Evolutionary conservation across 2,797 vertebrate genomes (phyloP), one percentile per base, ranked within the genome.

Genomic region (Tympanoctomys barrerae): DNA sequence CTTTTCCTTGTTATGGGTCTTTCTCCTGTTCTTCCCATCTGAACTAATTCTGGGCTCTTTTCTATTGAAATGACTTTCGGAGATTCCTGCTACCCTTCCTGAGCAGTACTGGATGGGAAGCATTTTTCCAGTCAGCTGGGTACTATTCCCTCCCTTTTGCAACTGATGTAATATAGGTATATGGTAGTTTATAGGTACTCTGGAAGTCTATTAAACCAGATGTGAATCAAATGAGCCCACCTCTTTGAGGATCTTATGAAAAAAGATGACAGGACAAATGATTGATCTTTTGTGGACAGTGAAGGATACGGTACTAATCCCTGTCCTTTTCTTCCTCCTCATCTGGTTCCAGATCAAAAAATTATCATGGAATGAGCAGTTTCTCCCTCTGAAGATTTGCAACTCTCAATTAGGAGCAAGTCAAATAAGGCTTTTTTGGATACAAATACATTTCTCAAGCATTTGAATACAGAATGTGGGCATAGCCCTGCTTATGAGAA

Each of bases 1-100:
- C 2, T 31, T 87, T 61, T 83, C 83, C 52, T 77, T 52, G 36
- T 52, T 52, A 61, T 8, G 7, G 22, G 19, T 24, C 42, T 26
- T 89, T n/a, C 57, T 46, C 28, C 77, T 68, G 70, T 62, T 75
- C 82, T 62, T 8, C 54, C 16, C 61, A 31, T n/a, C 19, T 92
- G 46, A 68, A 83, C 14, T 39, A 62, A 87, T 81, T 49, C 59
- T 82, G 57, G 7, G 42, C 12, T 79, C 70, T 95, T 64, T 42
- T 87, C n/a, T 94, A 52, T 90, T 92, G 39, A 92, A 46, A 87
- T 80, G 31, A 61, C 5, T 93, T 19, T 57, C 39, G 18, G 4
- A 13, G 57, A 62, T 84, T 52, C 11, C 39, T 61, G 12, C 39
- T 62, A 14, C 24, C 87, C 81, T 59, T 79, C 36, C 61, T 46